phyloP scores from a whole-genome alignment of 2,888 invertebrate genomes.

The Hypomecis punctinalis region DNA sequence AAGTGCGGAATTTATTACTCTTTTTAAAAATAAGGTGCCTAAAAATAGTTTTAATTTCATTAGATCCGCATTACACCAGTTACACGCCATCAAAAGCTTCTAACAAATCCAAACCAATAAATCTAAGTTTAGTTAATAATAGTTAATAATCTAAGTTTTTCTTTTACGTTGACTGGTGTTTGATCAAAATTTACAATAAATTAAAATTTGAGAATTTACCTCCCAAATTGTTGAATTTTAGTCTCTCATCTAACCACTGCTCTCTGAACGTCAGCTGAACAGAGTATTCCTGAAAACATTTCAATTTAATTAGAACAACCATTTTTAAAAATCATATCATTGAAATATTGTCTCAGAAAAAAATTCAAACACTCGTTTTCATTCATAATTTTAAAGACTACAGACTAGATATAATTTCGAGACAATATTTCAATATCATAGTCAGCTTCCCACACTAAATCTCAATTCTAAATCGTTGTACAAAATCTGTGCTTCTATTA shows the following conservation, averaged over 20 bases:
- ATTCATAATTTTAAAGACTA: neutral
- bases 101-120: neutral
- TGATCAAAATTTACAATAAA: neutral
- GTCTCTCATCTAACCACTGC: constrained; percentile 97
- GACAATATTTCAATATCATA: constrained; percentile 55
- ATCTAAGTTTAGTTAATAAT: no score
- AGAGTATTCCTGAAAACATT: constrained; percentile 95
- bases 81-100: neutral
- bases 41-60: no score
- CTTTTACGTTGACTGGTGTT: neutral
- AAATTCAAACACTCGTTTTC: neutral
- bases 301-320: constrained; percentile 17
- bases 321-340: constrained; percentile 40
- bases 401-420: constrained; percentile 24
- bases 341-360: constrained; percentile 43
- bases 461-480: constrained; percentile 19
- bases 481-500: constrained; percentile 22
- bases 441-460: constrained; percentile 13
- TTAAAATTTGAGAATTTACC: constrained; percentile 79
- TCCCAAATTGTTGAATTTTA: constrained; percentile 94
- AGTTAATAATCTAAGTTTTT: no score
- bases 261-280: constrained; percentile 98
- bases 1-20: no score
- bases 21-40: no score
- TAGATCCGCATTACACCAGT: no score